These are phyloP conservation scores for Cheirogaleus major DNA, from an alignment of 2,797 vertebrate species.

Conservation along the genomic window DNA sequence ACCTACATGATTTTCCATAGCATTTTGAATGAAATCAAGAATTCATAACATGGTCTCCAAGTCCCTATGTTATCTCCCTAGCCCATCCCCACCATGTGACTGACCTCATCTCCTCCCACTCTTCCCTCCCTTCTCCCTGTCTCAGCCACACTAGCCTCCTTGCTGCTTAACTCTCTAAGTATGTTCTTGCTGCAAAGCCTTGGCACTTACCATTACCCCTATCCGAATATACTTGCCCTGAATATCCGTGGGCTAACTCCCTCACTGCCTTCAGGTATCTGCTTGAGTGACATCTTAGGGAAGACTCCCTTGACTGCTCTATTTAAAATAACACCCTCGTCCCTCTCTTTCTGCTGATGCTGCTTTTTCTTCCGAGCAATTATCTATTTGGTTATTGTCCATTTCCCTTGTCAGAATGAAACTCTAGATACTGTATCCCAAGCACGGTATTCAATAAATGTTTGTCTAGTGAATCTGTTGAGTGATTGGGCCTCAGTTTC, in stretches of 20 bases:
- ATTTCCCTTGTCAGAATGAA: constrained; percentile 52
- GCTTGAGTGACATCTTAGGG: background rate
- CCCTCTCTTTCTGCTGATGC: background rate
- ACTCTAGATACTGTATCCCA: constrained; percentile 15
- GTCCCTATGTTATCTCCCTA: background rate
- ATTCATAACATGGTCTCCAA: background rate
- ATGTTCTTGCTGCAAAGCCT: background rate
- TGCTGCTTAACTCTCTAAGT: background rate
- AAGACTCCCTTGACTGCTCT: background rate
- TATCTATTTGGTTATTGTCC: constrained; percentile 28
- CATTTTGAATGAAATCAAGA: constrained; percentile 42
- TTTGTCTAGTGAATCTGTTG: constrained; percentile 60
- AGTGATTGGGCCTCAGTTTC: constrained; percentile 76
- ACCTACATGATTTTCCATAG: background rate
- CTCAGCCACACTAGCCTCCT: background rate
- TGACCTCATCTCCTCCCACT: background rate
- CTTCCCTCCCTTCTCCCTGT: background rate
- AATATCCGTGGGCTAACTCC: background rate
- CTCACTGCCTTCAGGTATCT: background rate
- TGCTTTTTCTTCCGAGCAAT: constrained; percentile 18
- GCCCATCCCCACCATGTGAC: background rate
- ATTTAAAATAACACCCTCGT: background rate
- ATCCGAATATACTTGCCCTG: background rate
- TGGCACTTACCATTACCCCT: background rate
- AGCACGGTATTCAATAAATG: constrained; percentile 62